Evolutionary conservation across 2,888 invertebrate genomes (phyloP).

Genomic region (Dryococelus australis): DNA sequence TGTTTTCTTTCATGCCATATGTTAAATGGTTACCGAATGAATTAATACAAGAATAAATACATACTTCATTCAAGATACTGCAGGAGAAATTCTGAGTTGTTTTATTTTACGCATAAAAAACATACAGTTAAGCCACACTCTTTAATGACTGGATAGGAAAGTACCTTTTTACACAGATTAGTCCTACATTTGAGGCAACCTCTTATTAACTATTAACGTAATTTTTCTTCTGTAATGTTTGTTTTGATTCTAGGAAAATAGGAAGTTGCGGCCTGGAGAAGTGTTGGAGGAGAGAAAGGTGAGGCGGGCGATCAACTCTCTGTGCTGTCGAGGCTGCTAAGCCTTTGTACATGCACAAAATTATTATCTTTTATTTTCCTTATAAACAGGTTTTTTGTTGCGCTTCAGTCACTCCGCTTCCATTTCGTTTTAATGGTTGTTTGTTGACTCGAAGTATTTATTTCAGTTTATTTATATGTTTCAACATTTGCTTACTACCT

Average conservation of each 20-base stretch:
- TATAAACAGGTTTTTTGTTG: conserved; percentile 34
- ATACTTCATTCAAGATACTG: too few species aligned
- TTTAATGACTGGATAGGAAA: background rate
- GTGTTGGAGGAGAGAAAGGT: conserved; percentile 94
- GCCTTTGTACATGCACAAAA: background rate
- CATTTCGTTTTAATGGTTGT: conserved; percentile 23
- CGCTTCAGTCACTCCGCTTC: conserved; percentile 28
- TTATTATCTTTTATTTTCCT: conserved; percentile 32
- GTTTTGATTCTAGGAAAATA: conserved; percentile 73
- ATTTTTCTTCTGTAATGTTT: conserved; percentile 7
- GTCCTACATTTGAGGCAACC: background rate
- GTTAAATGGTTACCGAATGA: too few species aligned
- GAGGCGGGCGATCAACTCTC: conserved; percentile 57
- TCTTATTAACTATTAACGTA: background rate
- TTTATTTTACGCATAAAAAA: too few species aligned
- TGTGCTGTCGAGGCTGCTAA: background rate
- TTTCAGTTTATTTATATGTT: conserved; percentile 27
- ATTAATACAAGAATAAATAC: too few species aligned
- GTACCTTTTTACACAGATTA: background rate
- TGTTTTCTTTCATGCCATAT: too few species aligned
- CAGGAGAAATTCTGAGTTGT: too few species aligned
- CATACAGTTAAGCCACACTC: too few species aligned
- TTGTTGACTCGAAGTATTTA: conserved; percentile 6
- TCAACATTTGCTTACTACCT: conserved; percentile 4
- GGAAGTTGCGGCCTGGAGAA: conserved; percentile 93